Base-by-base conservation (phyloP, 2,888 invertebrate genomes). In the Corbicula japonica region DNA sequence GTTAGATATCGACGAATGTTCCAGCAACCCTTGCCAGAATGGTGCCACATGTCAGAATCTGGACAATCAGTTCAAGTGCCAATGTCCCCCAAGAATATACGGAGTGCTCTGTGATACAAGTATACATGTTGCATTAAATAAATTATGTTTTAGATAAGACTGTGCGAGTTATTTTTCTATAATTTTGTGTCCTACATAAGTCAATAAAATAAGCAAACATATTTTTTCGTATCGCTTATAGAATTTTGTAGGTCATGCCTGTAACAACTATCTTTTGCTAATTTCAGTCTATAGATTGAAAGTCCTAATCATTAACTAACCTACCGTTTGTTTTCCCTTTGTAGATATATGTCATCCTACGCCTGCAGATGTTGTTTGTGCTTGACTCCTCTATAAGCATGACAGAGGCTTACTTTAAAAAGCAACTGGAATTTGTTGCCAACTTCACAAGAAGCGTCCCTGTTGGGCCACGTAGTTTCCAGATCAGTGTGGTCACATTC, bases 341-440 rank as follows among this genome's bases (percentile, higher is more conserved):
- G 56, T 50, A 65, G 77, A 52, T 34, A 60, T 65, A 6, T 77
- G 77, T 32, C 71, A 71, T 28, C 63, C 70, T 2, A 54, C 58
- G 6, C 77, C 77, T 10, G 77, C 77, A 10, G 77, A 77, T 34
- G 60, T 72, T 10, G 61, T 77, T 77, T 38, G 61, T 77, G 1
- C 44, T 77, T 21, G 77, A 77, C 44, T 72, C 77, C 1, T 77
- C 77, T 3, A 18, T 77, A 12, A 77, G 77, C 48, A 58, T 60
- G 60, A 66, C 72, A 4, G 66, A 77, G 38, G 15, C 60, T 23
- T 26, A 77, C n/a, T 76, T 76, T 48, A 28, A 48, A 12, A 50
- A 62, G 15, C 69, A 76, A 23, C 56, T 76, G n/a, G 48, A 76
- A 15, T 76, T 76, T 58, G 58, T 76, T 8, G 62, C 44, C 1